A percentile compares a stretch with the other conserved stretches of the same genome.
Conservation (phyloP, 2,888 invertebrate genomes). For the Embidobia sp. region DNA sequence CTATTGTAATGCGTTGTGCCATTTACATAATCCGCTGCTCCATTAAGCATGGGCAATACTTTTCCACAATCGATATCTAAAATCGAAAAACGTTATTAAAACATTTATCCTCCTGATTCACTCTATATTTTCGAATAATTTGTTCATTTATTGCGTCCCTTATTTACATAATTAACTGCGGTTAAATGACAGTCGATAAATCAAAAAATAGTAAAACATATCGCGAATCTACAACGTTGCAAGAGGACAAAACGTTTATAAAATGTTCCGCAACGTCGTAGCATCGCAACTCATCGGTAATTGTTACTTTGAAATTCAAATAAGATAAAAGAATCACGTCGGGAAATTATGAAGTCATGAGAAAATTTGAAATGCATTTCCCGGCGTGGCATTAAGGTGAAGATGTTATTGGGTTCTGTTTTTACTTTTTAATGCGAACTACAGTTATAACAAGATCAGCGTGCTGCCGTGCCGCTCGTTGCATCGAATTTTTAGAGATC, state of each 20-base stretch:
- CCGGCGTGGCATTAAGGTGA: conserved; percentile 9
- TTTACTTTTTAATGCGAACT: conserved; percentile 20
- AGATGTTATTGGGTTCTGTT: conserved; percentile 5
- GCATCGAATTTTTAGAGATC: conserved; percentile 3
- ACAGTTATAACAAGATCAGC: conserved; percentile 36
- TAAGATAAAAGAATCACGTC: conserved; percentile 28
- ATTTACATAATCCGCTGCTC: conserved; percentile 88
- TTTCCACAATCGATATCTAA: conserved; percentile 94
- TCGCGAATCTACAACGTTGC: neutral
- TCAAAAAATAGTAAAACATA: neutral
- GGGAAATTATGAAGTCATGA: conserved; percentile 31
- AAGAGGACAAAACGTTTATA: neutral
- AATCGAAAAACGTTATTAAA: too few relatives aligned
- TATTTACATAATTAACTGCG: too few relatives aligned
- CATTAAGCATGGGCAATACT: conserved; percentile 90
- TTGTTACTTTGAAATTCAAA: conserved; percentile 49
- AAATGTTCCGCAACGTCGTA: conserved; percentile 26
- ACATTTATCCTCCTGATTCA: too few relatives aligned
- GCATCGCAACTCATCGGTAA: conserved; percentile 26
- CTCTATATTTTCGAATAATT: too few relatives aligned
- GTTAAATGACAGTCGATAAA: too few relatives aligned
- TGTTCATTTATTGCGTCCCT: too few relatives aligned
- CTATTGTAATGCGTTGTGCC: conserved; percentile 91
- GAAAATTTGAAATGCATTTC: conserved; percentile 40
- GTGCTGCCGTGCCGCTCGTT: too few relatives aligned